A percentile compares a stretch with the other conserved stretches of the same genome.
These are phyloP conservation scores for Zootermopsis nevadensis DNA, from an alignment of 2,888 invertebrate genomes.

Conservation along the genomic window DNA sequence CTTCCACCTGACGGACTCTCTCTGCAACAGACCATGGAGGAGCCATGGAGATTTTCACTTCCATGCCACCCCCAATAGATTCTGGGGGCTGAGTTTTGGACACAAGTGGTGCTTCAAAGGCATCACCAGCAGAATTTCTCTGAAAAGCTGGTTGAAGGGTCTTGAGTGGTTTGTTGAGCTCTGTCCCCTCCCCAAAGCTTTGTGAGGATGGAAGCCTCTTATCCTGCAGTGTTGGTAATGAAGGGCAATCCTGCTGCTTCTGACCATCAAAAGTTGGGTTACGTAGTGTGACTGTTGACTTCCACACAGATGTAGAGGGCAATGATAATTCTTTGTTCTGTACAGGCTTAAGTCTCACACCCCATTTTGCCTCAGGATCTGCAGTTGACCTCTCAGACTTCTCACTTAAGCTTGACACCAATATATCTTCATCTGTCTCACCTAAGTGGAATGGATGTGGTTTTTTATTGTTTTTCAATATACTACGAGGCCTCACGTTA, in stretches of 20 bases:
- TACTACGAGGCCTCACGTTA: slow-evolving; percentile 46
- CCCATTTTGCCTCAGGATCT: slow-evolving; percentile 62
- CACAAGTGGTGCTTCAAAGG: background rate
- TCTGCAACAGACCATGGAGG: slow-evolving; percentile 65
- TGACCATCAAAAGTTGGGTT: slow-evolving; percentile 48
- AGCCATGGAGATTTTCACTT: slow-evolving; percentile 41
- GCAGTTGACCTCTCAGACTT: background rate
- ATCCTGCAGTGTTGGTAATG: background rate
- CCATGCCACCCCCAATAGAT: background rate
- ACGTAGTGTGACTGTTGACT: slow-evolving; percentile 63
- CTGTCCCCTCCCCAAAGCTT: slow-evolving; percentile 26
- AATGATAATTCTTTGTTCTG: slow-evolving; percentile 56
- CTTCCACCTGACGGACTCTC: slow-evolving; percentile 65
- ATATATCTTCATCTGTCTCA: slow-evolving; percentile 7
- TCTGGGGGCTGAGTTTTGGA: background rate
- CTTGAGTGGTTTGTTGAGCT: slow-evolving; percentile 53
- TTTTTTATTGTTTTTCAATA: slow-evolving; percentile 50
- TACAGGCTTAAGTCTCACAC: slow-evolving; percentile 65
- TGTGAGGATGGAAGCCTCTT: background rate
- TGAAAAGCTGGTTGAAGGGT: slow-evolving; percentile 52
- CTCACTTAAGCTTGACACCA: background rate
- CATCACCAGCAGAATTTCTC: background rate
- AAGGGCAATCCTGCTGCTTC: background rate
- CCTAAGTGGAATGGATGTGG: slow-evolving; percentile 47
- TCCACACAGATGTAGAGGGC: slow-evolving; percentile 60